phyloP scores from a whole-genome alignment of 30 jellyfish, hydroid and myxozoan genomes.

The Hydractinia echinata region DNA sequence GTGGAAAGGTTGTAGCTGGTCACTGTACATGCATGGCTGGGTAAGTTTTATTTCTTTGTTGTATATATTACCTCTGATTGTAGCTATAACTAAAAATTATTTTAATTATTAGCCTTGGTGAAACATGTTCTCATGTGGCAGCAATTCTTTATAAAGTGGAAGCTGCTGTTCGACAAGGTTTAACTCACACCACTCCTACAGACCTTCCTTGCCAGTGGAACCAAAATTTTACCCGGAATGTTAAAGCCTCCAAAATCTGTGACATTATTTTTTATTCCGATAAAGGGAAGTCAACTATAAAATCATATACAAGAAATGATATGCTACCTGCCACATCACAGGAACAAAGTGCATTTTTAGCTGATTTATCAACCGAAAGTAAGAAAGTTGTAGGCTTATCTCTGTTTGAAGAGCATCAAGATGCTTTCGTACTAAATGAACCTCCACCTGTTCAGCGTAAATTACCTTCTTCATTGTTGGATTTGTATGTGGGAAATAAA shows the following conservation, averaged over 20 bases:
- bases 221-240: neutral
- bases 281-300: neutral
- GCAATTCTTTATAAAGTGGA: neutral
- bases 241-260: neutral
- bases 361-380: too few relatives aligned
- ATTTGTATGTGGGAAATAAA: neutral
- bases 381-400: conserved; percentile 2
- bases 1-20: conserved; percentile 9
- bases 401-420: neutral
- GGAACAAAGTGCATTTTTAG: too few relatives aligned
- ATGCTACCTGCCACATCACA: too few relatives aligned
- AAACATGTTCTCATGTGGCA: conserved; percentile 4
- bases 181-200: conserved; percentile 1
- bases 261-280: neutral
- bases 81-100: conserved; percentile 5
- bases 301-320: neutral
- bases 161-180: conserved; percentile 7
- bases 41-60: neutral
- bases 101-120: conserved; percentile 20
- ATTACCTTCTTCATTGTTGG: neutral
- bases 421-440: neutral
- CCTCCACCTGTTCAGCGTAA: too few relatives aligned
- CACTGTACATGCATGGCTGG: conserved; percentile 10
- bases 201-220: conserved; percentile 3
- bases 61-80: too few relatives aligned